These are phyloP conservation scores for Tetragonisca angustula DNA, from an alignment of 2,888 invertebrate species.

Conservation along the genomic window DNA sequence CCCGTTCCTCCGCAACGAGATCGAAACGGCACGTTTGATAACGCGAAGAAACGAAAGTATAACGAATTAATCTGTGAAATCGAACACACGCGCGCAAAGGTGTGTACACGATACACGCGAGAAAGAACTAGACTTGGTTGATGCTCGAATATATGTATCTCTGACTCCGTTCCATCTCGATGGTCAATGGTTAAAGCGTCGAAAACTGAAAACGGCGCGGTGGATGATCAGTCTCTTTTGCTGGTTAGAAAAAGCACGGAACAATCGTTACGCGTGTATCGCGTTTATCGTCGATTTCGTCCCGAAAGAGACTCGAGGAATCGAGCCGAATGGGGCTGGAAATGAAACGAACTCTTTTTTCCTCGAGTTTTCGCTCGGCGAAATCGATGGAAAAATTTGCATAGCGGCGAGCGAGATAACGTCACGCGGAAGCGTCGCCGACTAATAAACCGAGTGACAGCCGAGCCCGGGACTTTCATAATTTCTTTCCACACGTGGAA, in stretches of 20 bases:
- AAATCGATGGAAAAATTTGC: conserved; percentile 60
- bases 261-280: not conserved
- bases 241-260: not conserved
- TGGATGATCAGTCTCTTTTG: no score
- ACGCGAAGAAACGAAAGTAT: not conserved
- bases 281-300: not conserved
- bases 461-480: conserved; percentile 56
- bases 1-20: not conserved
- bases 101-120: no score
- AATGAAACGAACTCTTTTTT: conserved; percentile 42
- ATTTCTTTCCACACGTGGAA: conserved; percentile 65
- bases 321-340: not conserved
- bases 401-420: conserved; percentile 47
- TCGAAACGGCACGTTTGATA: not conserved
- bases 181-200: not conserved
- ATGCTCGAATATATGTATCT: no score
- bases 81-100: no score
- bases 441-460: conserved; percentile 56
- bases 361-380: not conserved
- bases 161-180: not conserved
- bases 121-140: no score
- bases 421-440: conserved; percentile 31
- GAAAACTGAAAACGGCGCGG: not conserved
- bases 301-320: not conserved
- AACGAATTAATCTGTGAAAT: no score